phyloP scores from a whole-genome alignment of 2,888 invertebrate genomes.

The Lissonota sp. region DNA sequence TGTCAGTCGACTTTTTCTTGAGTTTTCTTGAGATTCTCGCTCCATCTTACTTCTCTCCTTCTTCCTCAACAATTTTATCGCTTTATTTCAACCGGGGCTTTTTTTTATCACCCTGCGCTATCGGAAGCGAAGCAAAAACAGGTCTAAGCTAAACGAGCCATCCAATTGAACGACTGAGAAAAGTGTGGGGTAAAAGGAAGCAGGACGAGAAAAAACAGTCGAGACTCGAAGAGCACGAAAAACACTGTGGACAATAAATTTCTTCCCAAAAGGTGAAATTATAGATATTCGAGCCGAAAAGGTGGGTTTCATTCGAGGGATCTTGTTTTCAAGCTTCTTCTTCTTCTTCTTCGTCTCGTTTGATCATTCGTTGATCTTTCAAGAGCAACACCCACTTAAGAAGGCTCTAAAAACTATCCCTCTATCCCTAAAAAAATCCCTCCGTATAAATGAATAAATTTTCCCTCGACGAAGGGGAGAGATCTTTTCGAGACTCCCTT shows the following conservation, averaged over 20 bases:
- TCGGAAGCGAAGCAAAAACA: constrained; percentile 19
- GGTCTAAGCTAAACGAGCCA: constrained; percentile 12
- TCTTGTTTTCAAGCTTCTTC: constrained; percentile 1
- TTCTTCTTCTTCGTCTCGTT: not conserved
- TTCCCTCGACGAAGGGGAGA: not conserved
- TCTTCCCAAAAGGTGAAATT: constrained; percentile 24
- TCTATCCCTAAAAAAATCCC: constrained; percentile 15
- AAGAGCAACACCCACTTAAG: constrained; percentile 41
- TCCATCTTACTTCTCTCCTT: constrained; percentile 25
- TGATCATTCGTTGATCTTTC: constrained; percentile 35
- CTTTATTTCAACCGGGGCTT: constrained; percentile 51
- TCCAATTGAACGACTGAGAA: constrained; percentile 11
- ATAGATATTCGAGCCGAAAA: constrained; percentile 8
- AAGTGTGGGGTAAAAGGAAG: not conserved
- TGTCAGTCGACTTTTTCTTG: constrained; percentile 20
- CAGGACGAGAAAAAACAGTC: not conserved
- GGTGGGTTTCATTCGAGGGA: constrained; percentile 13
- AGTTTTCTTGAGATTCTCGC: not conserved
- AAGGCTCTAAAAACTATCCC: constrained; percentile 8
- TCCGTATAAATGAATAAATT: constrained; percentile 39
- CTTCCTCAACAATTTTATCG: constrained; percentile 43
- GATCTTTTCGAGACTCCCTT: too few species aligned
- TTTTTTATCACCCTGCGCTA: constrained; percentile 39
- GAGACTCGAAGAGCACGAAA: not conserved
- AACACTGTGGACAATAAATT: constrained; percentile 26